Evolutionary conservation across 2,888 invertebrate species (phyloP).

Genomic region (Heliconius charithonia): DNA sequence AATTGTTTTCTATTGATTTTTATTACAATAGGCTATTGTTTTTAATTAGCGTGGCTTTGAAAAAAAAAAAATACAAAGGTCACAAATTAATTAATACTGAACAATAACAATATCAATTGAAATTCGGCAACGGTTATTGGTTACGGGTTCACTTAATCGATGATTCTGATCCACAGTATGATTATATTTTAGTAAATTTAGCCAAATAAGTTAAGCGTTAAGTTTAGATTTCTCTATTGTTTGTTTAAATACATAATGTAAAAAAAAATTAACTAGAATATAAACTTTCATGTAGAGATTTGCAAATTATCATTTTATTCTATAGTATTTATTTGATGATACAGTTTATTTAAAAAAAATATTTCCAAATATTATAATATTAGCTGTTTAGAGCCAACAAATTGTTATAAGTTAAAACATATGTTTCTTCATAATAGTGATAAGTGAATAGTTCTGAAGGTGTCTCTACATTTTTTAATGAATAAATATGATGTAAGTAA

Average conservation of each 20-base stretch:
- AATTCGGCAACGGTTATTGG: slow-evolving; percentile 48
- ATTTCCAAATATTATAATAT: neutral
- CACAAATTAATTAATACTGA: slow-evolving; percentile 52
- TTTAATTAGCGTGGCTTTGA: slow-evolving; percentile 56
- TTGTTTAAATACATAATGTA: neutral
- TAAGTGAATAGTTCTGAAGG: slow-evolving; percentile 14
- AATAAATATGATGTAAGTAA: slow-evolving; percentile 23
- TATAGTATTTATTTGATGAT: neutral
- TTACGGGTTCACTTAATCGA: slow-evolving; percentile 27
- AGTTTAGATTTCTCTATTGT: no score
- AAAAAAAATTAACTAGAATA: neutral
- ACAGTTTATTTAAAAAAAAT: neutral
- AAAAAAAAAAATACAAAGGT: slow-evolving; percentile 60
- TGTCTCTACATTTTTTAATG: neutral
- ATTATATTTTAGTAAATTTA: neutral
- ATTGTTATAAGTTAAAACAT: neutral
- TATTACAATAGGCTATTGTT: slow-evolving; percentile 77
- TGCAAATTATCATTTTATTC: neutral
- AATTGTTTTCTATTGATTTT: slow-evolving; percentile 59
- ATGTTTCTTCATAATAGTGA: slow-evolving; percentile 10
- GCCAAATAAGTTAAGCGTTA: neutral
- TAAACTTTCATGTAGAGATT: neutral
- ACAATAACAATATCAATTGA: slow-evolving; percentile 49
- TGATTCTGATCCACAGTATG: neutral
- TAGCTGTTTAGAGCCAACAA: neutral